phyloP scores from a whole-genome alignment of 2,888 invertebrate species.

The Zygothrica quintamaculata region DNA sequence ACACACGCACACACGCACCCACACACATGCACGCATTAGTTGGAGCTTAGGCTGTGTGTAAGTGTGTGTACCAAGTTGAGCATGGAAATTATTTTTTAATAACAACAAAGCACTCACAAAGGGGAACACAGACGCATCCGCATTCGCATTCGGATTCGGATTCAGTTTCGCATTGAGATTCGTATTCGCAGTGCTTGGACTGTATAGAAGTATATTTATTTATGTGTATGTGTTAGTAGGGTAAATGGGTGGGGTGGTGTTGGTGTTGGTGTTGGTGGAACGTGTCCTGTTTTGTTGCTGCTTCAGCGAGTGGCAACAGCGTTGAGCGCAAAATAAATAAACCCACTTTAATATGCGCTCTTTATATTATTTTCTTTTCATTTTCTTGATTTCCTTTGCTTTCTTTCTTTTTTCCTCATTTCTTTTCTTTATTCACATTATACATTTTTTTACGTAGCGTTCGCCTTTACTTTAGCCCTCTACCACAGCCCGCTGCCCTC shows the following conservation, averaged over 20 bases:
- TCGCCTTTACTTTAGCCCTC: conserved; percentile 25
- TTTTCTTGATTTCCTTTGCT: conserved; percentile 72
- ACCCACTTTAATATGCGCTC: conserved; percentile 80
- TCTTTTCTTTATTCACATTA: conserved; percentile 15
- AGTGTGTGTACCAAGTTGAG: conserved; percentile 64
- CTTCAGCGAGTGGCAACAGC: conserved; percentile 67
- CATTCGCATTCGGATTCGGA: conserved; percentile 23
- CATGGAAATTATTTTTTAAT: conserved; percentile 81
- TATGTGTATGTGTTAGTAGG: not conserved
- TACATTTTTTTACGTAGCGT: conserved; percentile 3
- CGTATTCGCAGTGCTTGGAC: conserved; percentile 27
- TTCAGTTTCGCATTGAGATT: too few relatives aligned
- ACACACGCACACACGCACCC: conserved; percentile 24
- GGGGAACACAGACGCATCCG: conserved; percentile 32
- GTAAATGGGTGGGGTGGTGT: not conserved
- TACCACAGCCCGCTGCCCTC: conserved; percentile 1
- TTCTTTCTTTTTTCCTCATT: conserved; percentile 1
- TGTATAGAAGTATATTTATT: too few relatives aligned
- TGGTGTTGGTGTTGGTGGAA: not conserved
- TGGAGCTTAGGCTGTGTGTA: conserved; percentile 39
- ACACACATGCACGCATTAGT: conserved; percentile 3
- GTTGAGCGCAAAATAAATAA: conserved; percentile 79
- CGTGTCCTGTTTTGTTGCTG: conserved; percentile 15
- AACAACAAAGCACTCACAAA: conserved; percentile 69
- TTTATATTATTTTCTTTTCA: conserved; percentile 80